These are phyloP conservation scores for Penaeus japonicus DNA, from an alignment of 1,140 invertebrate species.

Conservation along the genomic window DNA sequence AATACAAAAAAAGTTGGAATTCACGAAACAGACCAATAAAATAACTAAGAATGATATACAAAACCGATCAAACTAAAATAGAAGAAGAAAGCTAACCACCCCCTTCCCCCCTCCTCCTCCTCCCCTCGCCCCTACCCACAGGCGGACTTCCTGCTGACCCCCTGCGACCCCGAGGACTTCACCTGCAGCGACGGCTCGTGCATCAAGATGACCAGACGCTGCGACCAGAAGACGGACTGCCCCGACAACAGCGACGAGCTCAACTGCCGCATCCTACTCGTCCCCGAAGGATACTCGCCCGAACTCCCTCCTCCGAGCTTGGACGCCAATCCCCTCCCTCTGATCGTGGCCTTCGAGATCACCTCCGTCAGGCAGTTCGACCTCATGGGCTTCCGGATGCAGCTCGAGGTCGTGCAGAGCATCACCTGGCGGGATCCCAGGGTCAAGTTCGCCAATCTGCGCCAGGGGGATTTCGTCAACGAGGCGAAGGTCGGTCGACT, in stretches of 20 bases:
- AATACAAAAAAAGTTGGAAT: too few relatives aligned
- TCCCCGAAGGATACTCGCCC: background rate
- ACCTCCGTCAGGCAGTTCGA: background rate
- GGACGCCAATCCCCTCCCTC: background rate
- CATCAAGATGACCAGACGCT: conserved; percentile 49
- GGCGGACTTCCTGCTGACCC: background rate
- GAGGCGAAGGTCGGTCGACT: background rate
- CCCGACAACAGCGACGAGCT: conserved; percentile 10
- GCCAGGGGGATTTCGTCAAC: background rate
- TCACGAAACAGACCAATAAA: too few relatives aligned
- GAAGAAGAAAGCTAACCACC: background rate
- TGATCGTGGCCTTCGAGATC: background rate
- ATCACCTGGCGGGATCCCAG: background rate
- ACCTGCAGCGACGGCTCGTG: conserved; percentile 60
- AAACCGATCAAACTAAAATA: background rate
- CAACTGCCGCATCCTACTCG: background rate
- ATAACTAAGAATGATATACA: too few relatives aligned
- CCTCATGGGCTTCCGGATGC: background rate
- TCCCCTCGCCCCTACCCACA: background rate
- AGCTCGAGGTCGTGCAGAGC: background rate
- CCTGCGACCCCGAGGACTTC: conserved; percentile 55
- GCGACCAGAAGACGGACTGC: conserved; percentile 58
- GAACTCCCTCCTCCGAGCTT: background rate
- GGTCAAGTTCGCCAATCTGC: background rate
- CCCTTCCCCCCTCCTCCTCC: background rate